Conservation (phyloP, 2,797 vertebrate species). For the Poecilia picta region DNA sequence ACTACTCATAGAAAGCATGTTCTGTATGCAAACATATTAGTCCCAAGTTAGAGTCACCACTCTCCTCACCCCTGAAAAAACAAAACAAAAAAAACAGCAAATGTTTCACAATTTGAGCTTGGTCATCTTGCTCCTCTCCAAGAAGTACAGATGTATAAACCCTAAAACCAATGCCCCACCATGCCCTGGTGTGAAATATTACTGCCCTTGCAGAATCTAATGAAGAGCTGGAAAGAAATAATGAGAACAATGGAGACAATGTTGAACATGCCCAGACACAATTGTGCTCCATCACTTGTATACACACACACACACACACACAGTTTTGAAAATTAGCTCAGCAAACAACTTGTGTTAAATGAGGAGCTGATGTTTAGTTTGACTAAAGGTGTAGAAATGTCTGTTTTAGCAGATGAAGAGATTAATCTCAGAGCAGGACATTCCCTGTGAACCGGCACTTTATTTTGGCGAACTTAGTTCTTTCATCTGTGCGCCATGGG, state of each 20-base stretch:
- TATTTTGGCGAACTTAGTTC: constrained; percentile 59
- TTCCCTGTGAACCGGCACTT: constrained; percentile 21
- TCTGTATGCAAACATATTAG: background rate
- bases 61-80: background rate
- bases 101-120: background rate
- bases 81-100: background rate
- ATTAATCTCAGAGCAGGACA: constrained; percentile 47
- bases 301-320: constrained; percentile 11
- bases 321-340: constrained; percentile 17
- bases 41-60: background rate
- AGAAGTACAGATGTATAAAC: constrained; percentile 23
- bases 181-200: constrained; percentile 55
- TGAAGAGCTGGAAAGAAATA: constrained; percentile 49
- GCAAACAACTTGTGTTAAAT: constrained; percentile 31
- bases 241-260: constrained; percentile 4
- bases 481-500: constrained; percentile 40
- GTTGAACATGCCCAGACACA: constrained; percentile 26
- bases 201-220: constrained; percentile 48
- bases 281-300: background rate
- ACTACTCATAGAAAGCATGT: background rate
- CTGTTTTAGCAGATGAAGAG: constrained; percentile 40
- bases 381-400: constrained; percentile 35
- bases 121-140: constrained; percentile 19
- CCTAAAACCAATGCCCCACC: constrained; percentile 44
- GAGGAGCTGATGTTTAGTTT: constrained; percentile 47